Percentiles rank a stretch among this genome's conserved stretches.
Evolutionary conservation across 2,888 invertebrate genomes (phyloP).

Genomic region (Cryptus armator): DNA sequence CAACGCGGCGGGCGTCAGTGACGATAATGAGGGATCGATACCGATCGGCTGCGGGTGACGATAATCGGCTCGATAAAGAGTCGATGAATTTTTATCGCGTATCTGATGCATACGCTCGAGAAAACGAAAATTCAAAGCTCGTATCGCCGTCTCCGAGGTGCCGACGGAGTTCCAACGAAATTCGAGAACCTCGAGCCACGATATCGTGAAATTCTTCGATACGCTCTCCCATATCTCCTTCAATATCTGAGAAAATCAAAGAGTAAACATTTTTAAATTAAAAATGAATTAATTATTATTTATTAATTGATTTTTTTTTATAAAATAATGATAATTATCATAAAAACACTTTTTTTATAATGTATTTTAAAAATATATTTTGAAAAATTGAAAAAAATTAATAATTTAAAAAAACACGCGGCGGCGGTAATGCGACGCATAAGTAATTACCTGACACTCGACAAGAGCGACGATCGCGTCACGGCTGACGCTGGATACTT

Average conservation of each 20-base stretch:
- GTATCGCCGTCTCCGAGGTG: slow-evolving; percentile 86
- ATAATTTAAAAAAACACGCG: background rate
- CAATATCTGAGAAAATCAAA: slow-evolving; percentile 88
- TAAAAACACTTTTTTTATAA: too few species aligned
- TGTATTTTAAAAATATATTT: too few species aligned
- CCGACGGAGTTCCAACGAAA: slow-evolving; percentile 87
- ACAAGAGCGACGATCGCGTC: slow-evolving; percentile 95
- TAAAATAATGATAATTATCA: too few species aligned
- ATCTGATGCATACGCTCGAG: slow-evolving; percentile 84
- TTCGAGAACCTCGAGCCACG: slow-evolving; percentile 90
- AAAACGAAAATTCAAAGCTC: slow-evolving; percentile 85
- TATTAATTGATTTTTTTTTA: too few species aligned
- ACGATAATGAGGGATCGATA: slow-evolving; percentile 71
- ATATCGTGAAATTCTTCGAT: slow-evolving; percentile 86
- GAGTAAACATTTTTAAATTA: slow-evolving; percentile 19
- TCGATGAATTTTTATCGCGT: slow-evolving; percentile 73
- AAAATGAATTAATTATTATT: too few species aligned
- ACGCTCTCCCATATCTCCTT: slow-evolving; percentile 91
- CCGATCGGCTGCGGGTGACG: slow-evolving; percentile 67
- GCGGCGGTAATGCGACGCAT: too few species aligned
- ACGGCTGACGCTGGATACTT: slow-evolving; percentile 91
- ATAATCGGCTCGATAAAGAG: slow-evolving; percentile 72
- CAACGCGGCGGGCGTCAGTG: slow-evolving; percentile 71
- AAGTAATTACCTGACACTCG: slow-evolving; percentile 91
- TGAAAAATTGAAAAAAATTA: background rate